A percentile compares a stretch with the other conserved stretches of the same genome.
These are phyloP conservation scores for Drosophila sproati DNA, from an alignment of 1,140 invertebrate genomes.

Conservation along the genomic window DNA sequence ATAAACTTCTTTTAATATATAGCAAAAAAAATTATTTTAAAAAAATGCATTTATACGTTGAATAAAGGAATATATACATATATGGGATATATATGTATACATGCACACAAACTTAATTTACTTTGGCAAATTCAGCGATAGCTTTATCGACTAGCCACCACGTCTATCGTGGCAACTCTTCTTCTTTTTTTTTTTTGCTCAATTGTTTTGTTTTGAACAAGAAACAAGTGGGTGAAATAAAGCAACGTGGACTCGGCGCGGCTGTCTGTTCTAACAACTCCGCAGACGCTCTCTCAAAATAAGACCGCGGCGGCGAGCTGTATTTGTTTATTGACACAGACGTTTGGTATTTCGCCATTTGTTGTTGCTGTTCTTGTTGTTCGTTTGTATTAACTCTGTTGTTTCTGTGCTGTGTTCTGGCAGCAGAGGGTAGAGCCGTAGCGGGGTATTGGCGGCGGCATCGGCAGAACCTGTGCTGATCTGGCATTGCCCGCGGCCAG, in stretches of 20 bases:
- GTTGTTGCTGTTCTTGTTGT: conserved; percentile 22
- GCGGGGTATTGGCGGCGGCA: background rate
- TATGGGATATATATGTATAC: too few species aligned
- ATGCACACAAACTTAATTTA: too few species aligned
- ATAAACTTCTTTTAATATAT: too few species aligned
- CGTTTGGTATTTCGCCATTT: conserved; percentile 9
- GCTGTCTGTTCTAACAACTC: conserved; percentile 5
- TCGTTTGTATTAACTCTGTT: conserved; percentile 16
- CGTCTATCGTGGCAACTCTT: conserved; percentile 11
- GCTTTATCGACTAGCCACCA: conserved; percentile 27
- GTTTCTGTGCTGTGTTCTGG: background rate
- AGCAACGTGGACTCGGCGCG: conserved; percentile 12
- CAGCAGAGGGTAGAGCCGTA: background rate
- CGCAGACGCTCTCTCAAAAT: background rate
- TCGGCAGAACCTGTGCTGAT: conserved; percentile 36
- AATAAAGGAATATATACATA: too few species aligned
- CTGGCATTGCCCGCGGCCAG: conserved; percentile 41
- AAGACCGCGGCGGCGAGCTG: background rate
- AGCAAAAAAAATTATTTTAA: too few species aligned
- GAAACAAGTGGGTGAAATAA: conserved; percentile 24
- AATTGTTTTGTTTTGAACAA: conserved; percentile 29
- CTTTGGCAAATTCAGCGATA: background rate
- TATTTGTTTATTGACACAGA: conserved; percentile 18
- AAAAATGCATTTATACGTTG: too few species aligned
- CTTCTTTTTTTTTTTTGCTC: conserved; percentile 17